Percentiles rank a stretch among this genome's conserved stretches.
These are phyloP conservation scores for Drosophila sproati DNA, from an alignment of 1,140 invertebrate species.

Conservation along the genomic window DNA sequence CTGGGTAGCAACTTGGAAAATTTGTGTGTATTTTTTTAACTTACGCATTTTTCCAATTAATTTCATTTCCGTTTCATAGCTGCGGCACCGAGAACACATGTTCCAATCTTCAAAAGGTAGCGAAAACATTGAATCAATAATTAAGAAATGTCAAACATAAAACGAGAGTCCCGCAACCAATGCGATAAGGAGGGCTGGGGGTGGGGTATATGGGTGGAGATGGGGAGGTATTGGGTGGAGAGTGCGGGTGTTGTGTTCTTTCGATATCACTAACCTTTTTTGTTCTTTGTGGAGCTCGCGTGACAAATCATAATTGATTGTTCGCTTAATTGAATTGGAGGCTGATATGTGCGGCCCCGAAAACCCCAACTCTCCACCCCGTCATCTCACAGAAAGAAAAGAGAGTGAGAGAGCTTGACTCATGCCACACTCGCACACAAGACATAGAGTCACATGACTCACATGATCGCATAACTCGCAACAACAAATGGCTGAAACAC, in stretches of 20 bases:
- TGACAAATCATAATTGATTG: conserved; percentile 83
- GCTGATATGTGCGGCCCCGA: conserved; percentile 49
- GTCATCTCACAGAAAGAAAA: neutral
- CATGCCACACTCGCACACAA: conserved; percentile 22
- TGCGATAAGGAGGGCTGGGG: conserved; percentile 49
- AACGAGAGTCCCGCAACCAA: conserved; percentile 63
- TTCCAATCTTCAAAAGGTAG: conserved; percentile 83
- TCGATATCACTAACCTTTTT: conserved; percentile 29
- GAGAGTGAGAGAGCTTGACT: conserved; percentile 25
- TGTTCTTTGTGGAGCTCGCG: conserved; percentile 63
- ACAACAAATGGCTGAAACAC: conserved; percentile 40
- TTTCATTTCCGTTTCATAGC: conserved; percentile 77
- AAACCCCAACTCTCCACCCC: neutral
- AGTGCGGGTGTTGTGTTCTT: conserved; percentile 20
- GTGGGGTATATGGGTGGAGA: neutral
- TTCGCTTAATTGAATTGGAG: conserved; percentile 80
- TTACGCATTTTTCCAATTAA: conserved; percentile 80
- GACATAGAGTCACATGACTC: conserved; percentile 34
- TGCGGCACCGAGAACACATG: conserved; percentile 57
- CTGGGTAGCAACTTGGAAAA: neutral
- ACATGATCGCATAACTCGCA: conserved; percentile 26
- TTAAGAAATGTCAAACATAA: conserved; percentile 82
- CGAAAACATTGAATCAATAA: conserved; percentile 83
- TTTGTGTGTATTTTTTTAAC: conserved; percentile 8
- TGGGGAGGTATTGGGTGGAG: neutral